These are phyloP conservation scores for Carassius gibelio DNA, from an alignment of 2,113 vertebrate species.

Conservation along the genomic window DNA sequence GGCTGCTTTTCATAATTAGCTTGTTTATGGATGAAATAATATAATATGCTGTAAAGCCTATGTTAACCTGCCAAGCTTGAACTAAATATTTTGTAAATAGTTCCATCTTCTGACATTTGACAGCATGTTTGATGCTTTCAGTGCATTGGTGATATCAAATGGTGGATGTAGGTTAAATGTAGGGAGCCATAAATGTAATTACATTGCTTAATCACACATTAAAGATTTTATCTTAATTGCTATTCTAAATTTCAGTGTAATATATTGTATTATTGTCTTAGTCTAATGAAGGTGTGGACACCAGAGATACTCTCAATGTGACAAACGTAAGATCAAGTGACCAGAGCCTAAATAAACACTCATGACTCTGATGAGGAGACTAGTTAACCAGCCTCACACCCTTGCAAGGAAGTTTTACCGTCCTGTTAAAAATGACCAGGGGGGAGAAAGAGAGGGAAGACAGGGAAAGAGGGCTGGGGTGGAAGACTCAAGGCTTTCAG, in stretches of 20 bases:
- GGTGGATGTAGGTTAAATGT: not conserved
- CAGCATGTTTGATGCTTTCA: not conserved
- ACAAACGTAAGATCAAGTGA: slow-evolving; percentile 34
- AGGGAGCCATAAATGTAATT: not conserved
- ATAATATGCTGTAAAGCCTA: slow-evolving; percentile 16
- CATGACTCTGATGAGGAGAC: slow-evolving; percentile 40
- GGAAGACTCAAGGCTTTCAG: slow-evolving; percentile 55
- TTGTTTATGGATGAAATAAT: slow-evolving; percentile 30
- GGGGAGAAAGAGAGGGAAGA: slow-evolving; percentile 44
- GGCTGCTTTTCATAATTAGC: slow-evolving; percentile 22
- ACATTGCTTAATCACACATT: not conserved
- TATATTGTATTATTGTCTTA: not conserved
- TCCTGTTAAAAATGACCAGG: slow-evolving; percentile 56
- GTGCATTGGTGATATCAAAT: not conserved
- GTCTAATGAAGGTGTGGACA: not conserved
- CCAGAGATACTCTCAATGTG: not conserved
- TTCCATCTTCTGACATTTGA: slow-evolving; percentile 42
- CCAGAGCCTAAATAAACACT: slow-evolving; percentile 59
- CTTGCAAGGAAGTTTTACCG: slow-evolving; percentile 58
- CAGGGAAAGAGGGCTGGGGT: slow-evolving; percentile 49
- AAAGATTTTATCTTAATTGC: no score
- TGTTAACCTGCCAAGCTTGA: slow-evolving; percentile 14
- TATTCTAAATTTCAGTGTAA: not conserved
- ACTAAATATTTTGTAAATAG: not conserved
- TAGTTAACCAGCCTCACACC: slow-evolving; percentile 48